Percentiles rank a stretch among this genome's conserved stretches.
phyloP scores from a whole-genome alignment of 2,113 vertebrate genomes.

The Cervus canadensis region DNA sequence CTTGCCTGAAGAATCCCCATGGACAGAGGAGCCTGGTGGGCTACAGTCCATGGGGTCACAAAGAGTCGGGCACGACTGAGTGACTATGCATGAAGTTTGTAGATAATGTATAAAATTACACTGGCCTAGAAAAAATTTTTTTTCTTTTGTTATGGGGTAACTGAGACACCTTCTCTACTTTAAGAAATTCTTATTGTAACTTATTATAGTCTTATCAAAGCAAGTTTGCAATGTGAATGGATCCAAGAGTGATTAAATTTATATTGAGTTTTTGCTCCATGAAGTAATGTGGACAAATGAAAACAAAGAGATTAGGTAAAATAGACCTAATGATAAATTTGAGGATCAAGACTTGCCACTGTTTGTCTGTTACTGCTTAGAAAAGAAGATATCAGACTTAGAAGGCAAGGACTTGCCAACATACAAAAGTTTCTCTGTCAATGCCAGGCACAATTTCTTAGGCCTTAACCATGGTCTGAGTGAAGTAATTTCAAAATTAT shows the following conservation, averaged over 20 bases:
- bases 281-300: neutral
- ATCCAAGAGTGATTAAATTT: neutral
- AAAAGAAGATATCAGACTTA: neutral
- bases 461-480: neutral
- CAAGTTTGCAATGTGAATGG: neutral
- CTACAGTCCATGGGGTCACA: neutral
- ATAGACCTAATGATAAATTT: neutral
- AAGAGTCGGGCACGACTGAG: accelerated
- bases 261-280: neutral
- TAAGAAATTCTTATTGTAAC: neutral
- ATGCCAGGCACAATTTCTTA: neutral
- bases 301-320: neutral
- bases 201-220: neutral
- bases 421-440: neutral
- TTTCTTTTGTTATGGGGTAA: neutral
- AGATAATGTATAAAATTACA: neutral
- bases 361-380: neutral
- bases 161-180: neutral
- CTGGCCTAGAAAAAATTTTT: neutral
- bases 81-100: neutral
- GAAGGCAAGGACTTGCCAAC: neutral
- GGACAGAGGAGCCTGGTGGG: neutral
- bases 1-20: neutral
- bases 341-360: neutral
- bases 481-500: neutral